Base-by-base conservation (phyloP, 2,888 invertebrate genomes). In the Phoronis australis region DNA sequence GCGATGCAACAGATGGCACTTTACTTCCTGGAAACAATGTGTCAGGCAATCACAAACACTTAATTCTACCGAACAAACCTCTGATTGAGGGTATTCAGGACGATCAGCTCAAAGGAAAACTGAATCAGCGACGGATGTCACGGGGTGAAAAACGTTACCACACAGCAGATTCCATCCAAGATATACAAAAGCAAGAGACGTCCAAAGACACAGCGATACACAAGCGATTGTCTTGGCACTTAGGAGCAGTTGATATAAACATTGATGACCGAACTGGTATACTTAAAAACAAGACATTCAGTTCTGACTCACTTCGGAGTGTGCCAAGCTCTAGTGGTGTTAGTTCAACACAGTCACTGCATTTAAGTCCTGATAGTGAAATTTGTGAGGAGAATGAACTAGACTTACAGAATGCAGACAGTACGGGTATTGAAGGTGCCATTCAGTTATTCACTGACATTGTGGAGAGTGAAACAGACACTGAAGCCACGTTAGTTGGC, bases 111-210 rank as follows among this genome's bases (percentile, higher is more conserved):
- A 61, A 58, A 47, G 59, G 59, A 39, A 69, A 71, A 50, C 55
- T 68, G 23, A 71, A 70, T 76, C 65, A 68, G 55, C 56, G 71
- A 43, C 60, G 71, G 21, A 24, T 51, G 5, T 45, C 66, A 4
- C 59, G 70, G 41, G 62, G 62, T 18, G 73, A 73, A 56, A 79
- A 80, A 64, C 75, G 85, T 53, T 84, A 84, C 72, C 82, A 83
- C 71, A 85, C 85, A 4, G 84, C 85, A 4, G 84, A 85, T 56
- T 82, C 82, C 52, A 83, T 85, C 58, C 85, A 85, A 67, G 83
- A 83, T 66, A 79, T 83, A 47, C 55, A 62, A 45, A 59, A 58
- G 52, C 52, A 51, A 42, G 41, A 55, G 22, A 61, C 65, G 42
- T 62, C 62, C 31, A 62, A 61, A 52, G 71, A 71, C 56, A 62